Conservation (phyloP, 2,888 invertebrate species). For the Agriopis leucophaearia region DNA sequence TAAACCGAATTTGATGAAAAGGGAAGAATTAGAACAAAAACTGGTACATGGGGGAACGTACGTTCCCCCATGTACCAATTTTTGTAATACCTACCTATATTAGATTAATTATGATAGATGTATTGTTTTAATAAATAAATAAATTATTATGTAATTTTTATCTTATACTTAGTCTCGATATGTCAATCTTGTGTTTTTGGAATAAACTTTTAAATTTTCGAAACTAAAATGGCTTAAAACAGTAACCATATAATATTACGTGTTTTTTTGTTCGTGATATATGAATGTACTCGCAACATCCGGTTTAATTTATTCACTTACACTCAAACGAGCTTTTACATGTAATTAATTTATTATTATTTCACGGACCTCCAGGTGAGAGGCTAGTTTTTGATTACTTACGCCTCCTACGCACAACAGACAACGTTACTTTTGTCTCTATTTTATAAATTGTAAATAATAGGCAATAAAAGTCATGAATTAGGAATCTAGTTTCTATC, state of each 20-base stretch:
- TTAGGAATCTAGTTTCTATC: not conserved
- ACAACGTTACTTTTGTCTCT: not conserved
- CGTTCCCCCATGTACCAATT: too few relatives aligned
- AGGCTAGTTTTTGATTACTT: constrained; percentile 10
- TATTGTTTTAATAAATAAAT: too few relatives aligned
- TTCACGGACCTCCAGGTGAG: constrained; percentile 31
- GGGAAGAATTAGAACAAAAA: too few relatives aligned
- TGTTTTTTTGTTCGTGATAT: constrained; percentile 1
- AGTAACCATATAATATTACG: not conserved
- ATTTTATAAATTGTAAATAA: constrained; percentile 6
- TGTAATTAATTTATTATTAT: constrained; percentile 28
- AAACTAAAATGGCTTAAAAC: too few relatives aligned
- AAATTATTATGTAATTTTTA: too few relatives aligned
- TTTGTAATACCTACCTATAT: too few relatives aligned
- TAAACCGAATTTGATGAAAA: too few relatives aligned
- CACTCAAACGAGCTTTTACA: not conserved
- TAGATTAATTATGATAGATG: too few relatives aligned
- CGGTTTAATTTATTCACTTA: not conserved
- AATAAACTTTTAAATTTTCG: too few relatives aligned
- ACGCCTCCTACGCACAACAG: constrained; percentile 15
- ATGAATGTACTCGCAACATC: constrained; percentile 3
- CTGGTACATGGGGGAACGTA: too few relatives aligned
- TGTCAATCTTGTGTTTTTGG: too few relatives aligned
- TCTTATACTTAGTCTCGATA: too few relatives aligned
- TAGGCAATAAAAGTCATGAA: not conserved